Evolutionary conservation across 2,797 vertebrate genomes (phyloP), one percentile per base, ranked within the genome.

Genomic region (Paratrypauchen microcephalus): DNA sequence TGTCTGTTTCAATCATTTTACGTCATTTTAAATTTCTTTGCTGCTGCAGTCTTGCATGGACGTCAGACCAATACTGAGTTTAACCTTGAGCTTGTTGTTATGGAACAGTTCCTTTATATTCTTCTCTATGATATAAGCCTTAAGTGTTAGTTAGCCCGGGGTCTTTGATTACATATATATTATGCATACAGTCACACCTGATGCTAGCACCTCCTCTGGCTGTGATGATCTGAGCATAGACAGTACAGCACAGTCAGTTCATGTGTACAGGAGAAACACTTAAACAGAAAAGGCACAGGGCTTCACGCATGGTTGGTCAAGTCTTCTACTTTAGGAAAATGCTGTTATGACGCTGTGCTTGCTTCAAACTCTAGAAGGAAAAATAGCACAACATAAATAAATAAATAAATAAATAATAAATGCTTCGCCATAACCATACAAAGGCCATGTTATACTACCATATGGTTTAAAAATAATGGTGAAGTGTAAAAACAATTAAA

Each of bases 151-250:
- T 56, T 74, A 72, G 66, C 67, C 23, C 72, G 26, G 24, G 70
- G 68, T 56, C 60, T 68, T 74, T 36, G 81, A 86, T 83, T 85
- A 75, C 70, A 84, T 89, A 45, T 16, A 15, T 87, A 81, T 45
- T 87, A 80, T 87, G 74, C 77, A 85, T 55, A 83, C 72, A 67
- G 60, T 67, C 62, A 21, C 86, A 84, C 78, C 61, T 66, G 71
- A 66, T 79, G 78, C 78, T 78, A 80, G 80, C 59, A 24, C 73
- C 73, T 71, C 75, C 59, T 68, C 70, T 58, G 50, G 68, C 58
- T 82, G 56, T 70, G 39, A 68, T 68, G 61, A 59, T 58, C 32
- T 61, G 69, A 55, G 70, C 65, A 64, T 54, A 66, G 59, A 66
- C 45, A 36, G 57, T 59, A 78, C 60, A 66, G 61, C 55, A 71